These are phyloP conservation scores for Eupithecia tripunctaria DNA, from an alignment of 2,888 invertebrate genomes.

Conservation along the genomic window DNA sequence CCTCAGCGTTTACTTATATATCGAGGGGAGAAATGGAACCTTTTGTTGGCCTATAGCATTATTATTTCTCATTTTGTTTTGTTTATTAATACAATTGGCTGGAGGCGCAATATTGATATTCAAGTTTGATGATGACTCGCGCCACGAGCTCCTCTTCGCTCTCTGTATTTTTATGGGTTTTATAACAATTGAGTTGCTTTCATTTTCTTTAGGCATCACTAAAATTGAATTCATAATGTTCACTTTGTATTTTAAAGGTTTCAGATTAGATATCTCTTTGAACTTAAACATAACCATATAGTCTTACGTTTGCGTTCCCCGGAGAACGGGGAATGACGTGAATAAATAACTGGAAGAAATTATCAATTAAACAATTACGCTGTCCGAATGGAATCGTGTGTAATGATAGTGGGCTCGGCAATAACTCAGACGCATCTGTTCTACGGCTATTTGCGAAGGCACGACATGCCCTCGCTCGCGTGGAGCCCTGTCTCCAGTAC, in stretches of 20 bases:
- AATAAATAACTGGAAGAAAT: slow-evolving; percentile 85
- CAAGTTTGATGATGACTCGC: slow-evolving; percentile 83
- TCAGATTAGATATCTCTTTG: slow-evolving; percentile 12
- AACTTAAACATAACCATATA: slow-evolving; percentile 6
- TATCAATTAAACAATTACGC: slow-evolving; percentile 86
- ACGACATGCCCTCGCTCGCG: slow-evolving; percentile 68
- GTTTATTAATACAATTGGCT: slow-evolving; percentile 85
- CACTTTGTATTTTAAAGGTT: slow-evolving; percentile 29
- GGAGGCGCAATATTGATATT: slow-evolving; percentile 85
- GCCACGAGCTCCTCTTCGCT: slow-evolving; percentile 71
- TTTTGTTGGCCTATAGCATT: slow-evolving; percentile 85
- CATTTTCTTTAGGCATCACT: slow-evolving; percentile 63
- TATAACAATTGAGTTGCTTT: slow-evolving; percentile 65
- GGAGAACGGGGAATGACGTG: slow-evolving; percentile 79
- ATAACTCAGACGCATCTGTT: slow-evolving; percentile 85
- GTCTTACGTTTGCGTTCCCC: slow-evolving; percentile 56
- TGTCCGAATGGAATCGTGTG: slow-evolving; percentile 85
- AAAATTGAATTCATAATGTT: slow-evolving; percentile 51
- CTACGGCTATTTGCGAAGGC: slow-evolving; percentile 82
- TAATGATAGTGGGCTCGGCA: slow-evolving; percentile 83
- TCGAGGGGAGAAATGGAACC: slow-evolving; percentile 83
- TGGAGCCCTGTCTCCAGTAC: slow-evolving; percentile 39
- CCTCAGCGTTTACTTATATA: slow-evolving; percentile 68
- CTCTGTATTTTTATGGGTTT: slow-evolving; percentile 78
- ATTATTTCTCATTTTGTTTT: slow-evolving; percentile 85